Evolutionary conservation across 35 echinoderm and acorn worm genomes (phyloP).

Genomic region (Apostichopus japonicus): DNA sequence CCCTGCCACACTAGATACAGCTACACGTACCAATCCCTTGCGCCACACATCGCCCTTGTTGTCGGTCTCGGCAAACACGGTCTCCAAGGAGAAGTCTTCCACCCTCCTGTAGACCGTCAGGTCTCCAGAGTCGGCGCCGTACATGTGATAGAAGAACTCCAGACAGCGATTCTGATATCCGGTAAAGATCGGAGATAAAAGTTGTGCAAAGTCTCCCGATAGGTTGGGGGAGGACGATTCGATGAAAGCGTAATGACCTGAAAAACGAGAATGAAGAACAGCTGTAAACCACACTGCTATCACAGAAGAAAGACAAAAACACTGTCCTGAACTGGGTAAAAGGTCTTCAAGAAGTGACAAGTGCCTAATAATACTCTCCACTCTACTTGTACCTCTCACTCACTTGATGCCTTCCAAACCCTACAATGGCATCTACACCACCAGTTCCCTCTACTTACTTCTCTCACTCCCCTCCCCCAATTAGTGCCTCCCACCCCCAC

Average conservation of each 20-base stretch:
- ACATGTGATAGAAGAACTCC: slow-evolving; percentile 96
- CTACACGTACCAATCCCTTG: slow-evolving; percentile 54
- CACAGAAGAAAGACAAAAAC: background rate
- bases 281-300: no score
- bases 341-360: background rate
- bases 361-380: background rate
- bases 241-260: slow-evolving; percentile 77
- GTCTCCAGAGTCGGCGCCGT: slow-evolving; percentile 60
- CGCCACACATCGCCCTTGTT: slow-evolving; percentile 82
- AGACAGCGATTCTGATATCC: slow-evolving; percentile 56
- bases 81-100: slow-evolving; percentile 20
- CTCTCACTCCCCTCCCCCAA: no score
- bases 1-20: no score
- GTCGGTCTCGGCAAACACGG: slow-evolving; percentile 36
- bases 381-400: background rate
- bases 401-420: background rate
- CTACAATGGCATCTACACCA: no score
- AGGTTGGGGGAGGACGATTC: slow-evolving; percentile 73
- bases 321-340: background rate
- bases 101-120: slow-evolving; percentile 60
- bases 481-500: no score
- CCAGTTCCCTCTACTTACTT: no score
- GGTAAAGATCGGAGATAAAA: slow-evolving; percentile 75
- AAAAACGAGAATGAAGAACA: no score
- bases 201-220: slow-evolving; percentile 66